A percentile compares a stretch with the other conserved stretches of the same genome.
Evolutionary conservation across 2,888 invertebrate species (phyloP).

Genomic region (Pseudanteris insignis): DNA sequence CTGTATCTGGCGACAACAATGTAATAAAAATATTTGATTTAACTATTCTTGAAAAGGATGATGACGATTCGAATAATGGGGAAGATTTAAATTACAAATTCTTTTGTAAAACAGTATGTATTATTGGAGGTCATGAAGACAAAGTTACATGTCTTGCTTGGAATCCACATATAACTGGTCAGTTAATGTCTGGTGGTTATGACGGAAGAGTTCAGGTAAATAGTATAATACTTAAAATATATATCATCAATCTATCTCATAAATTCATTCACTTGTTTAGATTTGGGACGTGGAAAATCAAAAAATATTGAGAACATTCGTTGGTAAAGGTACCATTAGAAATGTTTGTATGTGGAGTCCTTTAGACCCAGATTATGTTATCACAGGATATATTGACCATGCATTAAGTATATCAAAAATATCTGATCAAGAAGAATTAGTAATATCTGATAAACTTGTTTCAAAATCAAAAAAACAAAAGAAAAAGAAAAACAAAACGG

Average conservation of each 20-base stretch:
- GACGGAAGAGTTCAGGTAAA: conserved; percentile 76
- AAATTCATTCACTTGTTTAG: conserved; percentile 57
- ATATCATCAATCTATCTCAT: too few relatives aligned
- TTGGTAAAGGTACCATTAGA: conserved; percentile 69
- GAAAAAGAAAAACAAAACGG: background rate
- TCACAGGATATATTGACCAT: conserved; percentile 76
- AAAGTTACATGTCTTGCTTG: conserved; percentile 72
- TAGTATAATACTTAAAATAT: background rate
- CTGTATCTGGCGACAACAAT: conserved; percentile 70
- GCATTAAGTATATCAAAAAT: conserved; percentile 74
- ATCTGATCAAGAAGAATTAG: conserved; percentile 54
- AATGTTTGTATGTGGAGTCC: conserved; percentile 76
- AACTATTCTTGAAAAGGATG: too few relatives aligned
- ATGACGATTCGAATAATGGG: too few relatives aligned
- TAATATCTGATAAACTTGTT: conserved; percentile 55
- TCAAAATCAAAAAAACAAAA: conserved; percentile 50
- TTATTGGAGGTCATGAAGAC: conserved; percentile 69
- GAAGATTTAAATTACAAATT: too few relatives aligned
- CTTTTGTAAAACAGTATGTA: too few relatives aligned
- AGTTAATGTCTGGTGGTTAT: conserved; percentile 75
- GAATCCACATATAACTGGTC: conserved; percentile 75
- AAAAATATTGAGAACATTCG: conserved; percentile 71
- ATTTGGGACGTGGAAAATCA: conserved; percentile 73
- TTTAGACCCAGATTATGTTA: conserved; percentile 70
- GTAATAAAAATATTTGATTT: too few relatives aligned